A percentile compares a stretch with the other conserved stretches of the same genome.
These are phyloP conservation scores for Masticophis lateralis DNA, from an alignment of 2,797 vertebrate genomes.

Conservation along the genomic window DNA sequence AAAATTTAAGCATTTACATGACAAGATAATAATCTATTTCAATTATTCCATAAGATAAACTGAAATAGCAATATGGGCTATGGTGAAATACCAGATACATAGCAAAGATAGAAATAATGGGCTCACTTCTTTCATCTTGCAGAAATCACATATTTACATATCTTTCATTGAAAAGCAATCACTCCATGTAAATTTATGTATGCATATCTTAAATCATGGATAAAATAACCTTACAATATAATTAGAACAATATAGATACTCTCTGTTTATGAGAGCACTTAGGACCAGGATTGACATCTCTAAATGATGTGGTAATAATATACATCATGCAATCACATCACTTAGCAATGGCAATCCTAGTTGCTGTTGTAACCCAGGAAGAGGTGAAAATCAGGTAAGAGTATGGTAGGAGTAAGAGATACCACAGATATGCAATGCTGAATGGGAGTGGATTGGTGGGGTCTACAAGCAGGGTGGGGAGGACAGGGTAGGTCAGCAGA, in stretches of 20 bases:
- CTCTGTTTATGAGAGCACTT: neutral
- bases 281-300: neutral
- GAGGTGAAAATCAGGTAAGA: neutral
- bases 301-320: neutral
- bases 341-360: neutral
- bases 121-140: neutral
- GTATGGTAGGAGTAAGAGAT: neutral
- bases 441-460: neutral
- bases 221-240: neutral
- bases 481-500: neutral
- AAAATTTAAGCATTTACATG: neutral
- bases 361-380: neutral
- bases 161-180: neutral
- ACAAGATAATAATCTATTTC: conserved; percentile 2
- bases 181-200: neutral
- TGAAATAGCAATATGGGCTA: neutral
- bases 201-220: neutral
- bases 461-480: neutral
- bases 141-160: neutral
- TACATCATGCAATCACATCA: neutral
- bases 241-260: neutral
- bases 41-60: neutral
- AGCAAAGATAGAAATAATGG: neutral
- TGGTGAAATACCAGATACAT: neutral
- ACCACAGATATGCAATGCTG: neutral